Evolutionary conservation across 2,888 invertebrate species (phyloP).

Genomic region (Halictus quadricinctus): DNA sequence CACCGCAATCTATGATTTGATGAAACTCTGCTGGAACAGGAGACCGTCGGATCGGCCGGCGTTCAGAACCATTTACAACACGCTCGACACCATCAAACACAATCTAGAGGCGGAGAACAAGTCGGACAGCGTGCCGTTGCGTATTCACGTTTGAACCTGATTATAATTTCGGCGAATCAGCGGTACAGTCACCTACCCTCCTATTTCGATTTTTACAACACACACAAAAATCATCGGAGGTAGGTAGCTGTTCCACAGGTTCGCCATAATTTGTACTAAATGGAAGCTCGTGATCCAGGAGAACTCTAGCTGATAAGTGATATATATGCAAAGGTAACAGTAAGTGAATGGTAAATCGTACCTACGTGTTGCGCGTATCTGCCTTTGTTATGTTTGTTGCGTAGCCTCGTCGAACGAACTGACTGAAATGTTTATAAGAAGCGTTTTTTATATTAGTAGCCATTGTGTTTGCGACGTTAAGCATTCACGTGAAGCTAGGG

Average conservation of each 20-base stretch:
- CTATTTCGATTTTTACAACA: not conserved
- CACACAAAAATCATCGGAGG: not conserved
- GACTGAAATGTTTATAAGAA: conserved; percentile 56
- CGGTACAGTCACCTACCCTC: not conserved
- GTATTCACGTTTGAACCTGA: conserved; percentile 76
- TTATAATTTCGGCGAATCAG: conserved; percentile 18
- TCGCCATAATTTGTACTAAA: conserved; percentile 19
- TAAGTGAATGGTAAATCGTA: conserved; percentile 55
- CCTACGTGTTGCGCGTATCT: conserved; percentile 56
- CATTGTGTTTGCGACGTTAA: conserved; percentile 33
- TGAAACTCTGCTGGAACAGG: conserved; percentile 96
- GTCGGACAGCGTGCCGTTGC: conserved; percentile 77
- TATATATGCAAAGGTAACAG: conserved; percentile 50
- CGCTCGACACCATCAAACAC: conserved; percentile 87
- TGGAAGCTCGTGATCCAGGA: conserved; percentile 38
- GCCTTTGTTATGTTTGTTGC: conserved; percentile 67
- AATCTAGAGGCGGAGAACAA: conserved; percentile 81
- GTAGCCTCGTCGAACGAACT: conserved; percentile 58
- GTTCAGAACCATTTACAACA: conserved; percentile 92
- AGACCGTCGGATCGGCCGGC: conserved; percentile 93
- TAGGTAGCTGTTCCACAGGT: not conserved
- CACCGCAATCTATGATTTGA: conserved; percentile 92
- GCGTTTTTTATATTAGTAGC: conserved; percentile 50
- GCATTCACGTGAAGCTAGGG: not conserved
- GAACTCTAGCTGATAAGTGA: conserved; percentile 49